Conservation (phyloP, 2,113 vertebrate species). For the Odobenus rosmarus region DNA sequence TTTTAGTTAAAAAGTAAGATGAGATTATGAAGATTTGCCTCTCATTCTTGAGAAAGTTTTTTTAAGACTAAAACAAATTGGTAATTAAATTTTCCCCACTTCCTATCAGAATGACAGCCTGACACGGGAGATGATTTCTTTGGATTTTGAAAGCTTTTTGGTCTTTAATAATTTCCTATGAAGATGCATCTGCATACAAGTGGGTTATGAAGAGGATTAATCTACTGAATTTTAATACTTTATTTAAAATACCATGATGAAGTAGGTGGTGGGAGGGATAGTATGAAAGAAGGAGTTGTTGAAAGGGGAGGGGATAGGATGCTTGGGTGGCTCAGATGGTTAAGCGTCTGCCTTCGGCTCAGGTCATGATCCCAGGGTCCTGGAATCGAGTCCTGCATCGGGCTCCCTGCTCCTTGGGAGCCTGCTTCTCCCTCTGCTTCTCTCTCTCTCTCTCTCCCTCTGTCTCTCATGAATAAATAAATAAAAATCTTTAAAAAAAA, state of each 20-base stretch:
- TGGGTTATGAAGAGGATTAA: background rate
- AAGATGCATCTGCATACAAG: background rate
- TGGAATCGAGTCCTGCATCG: no score
- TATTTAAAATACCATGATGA: background rate
- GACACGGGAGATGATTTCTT: background rate
- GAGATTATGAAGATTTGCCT: background rate
- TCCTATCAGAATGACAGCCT: background rate
- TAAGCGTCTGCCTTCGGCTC: no score
- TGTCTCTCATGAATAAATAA: no score
- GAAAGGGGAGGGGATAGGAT: background rate
- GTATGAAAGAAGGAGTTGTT: background rate
- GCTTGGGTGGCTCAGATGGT: no score
- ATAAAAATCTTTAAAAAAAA: no score
- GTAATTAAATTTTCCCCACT: background rate
- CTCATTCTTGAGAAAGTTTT: background rate
- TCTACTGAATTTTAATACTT: background rate
- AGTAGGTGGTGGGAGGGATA: background rate
- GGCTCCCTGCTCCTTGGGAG: no score
- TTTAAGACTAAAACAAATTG: background rate
- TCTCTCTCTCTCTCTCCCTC: no score
- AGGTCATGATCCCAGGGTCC: no score
- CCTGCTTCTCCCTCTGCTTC: no score
- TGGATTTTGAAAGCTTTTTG: background rate
- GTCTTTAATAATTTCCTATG: background rate
- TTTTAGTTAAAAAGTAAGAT: background rate